Evolutionary conservation across 1,140 invertebrate species (phyloP).

Genomic region (Idris sp.): DNA sequence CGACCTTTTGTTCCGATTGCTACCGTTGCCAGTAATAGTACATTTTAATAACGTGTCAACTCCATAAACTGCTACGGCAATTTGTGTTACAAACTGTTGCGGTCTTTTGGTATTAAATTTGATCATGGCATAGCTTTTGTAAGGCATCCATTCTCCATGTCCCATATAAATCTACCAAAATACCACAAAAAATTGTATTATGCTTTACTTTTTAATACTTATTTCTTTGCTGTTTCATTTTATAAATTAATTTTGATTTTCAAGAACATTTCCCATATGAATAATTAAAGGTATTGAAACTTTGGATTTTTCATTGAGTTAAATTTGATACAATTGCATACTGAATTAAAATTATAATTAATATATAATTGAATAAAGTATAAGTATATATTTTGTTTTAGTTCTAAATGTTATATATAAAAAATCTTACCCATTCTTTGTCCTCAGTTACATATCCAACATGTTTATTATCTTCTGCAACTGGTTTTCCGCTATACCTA

Average conservation of each 20-base stretch:
- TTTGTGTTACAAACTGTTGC: constrained; percentile 45
- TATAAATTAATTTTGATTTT: too few relatives aligned
- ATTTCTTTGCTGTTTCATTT: too few relatives aligned
- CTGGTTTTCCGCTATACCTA: constrained; percentile 44
- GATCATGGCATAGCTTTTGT: constrained; percentile 47
- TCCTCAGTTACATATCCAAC: constrained; percentile 46
- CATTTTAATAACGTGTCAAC: constrained; percentile 48
- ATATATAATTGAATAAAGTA: too few relatives aligned
- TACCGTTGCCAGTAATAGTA: constrained; percentile 45
- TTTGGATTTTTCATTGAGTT: too few relatives aligned
- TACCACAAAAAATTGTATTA: background rate
- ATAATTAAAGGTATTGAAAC: too few relatives aligned
- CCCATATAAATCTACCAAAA: constrained; percentile 50
- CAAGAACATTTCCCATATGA: too few relatives aligned
- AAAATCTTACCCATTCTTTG: constrained; percentile 47
- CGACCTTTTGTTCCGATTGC: constrained; percentile 44
- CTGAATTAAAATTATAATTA: too few relatives aligned
- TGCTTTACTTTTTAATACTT: too few relatives aligned
- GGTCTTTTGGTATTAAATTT: constrained; percentile 48
- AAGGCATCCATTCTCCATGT: constrained; percentile 53
- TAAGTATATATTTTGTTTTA: too few relatives aligned
- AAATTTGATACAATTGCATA: too few relatives aligned
- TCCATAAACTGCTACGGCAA: constrained; percentile 48
- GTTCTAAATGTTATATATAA: background rate
- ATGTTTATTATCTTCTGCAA: constrained; percentile 37